Conservation (phyloP, 1,140 invertebrate genomes). For the Aphelinus atriplicis region DNA sequence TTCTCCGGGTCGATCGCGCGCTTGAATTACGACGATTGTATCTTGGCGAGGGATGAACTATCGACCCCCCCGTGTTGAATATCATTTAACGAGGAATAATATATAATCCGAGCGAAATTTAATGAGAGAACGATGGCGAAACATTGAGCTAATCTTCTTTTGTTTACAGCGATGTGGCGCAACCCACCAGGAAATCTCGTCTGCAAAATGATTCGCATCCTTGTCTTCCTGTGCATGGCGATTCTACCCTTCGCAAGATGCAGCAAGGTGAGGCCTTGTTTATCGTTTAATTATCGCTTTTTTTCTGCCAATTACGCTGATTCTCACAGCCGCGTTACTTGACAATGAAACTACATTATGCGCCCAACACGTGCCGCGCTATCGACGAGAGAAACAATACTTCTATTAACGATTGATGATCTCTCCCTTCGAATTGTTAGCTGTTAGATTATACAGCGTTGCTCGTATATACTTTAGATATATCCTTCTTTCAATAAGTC, state of each 20-base stretch:
- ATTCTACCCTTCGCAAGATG: slow-evolving; percentile 64
- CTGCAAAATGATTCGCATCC: slow-evolving; percentile 65
- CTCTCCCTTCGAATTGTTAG: too few relatives aligned
- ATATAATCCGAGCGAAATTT: not conserved
- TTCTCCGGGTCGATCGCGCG: too few relatives aligned
- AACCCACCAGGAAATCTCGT: slow-evolving; percentile 62
- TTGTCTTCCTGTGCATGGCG: slow-evolving; percentile 63
- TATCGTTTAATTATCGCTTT: too few relatives aligned
- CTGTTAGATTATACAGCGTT: too few relatives aligned
- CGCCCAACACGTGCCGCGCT: too few relatives aligned
- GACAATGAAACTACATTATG: not conserved
- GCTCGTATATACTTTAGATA: too few relatives aligned
- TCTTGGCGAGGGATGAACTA: not conserved
- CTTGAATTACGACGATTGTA: not conserved
- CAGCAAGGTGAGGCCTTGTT: slow-evolving; percentile 58
- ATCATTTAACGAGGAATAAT: too few relatives aligned
- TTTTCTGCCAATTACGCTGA: too few relatives aligned
- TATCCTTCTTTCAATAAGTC: too few relatives aligned
- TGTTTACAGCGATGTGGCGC: slow-evolving; percentile 65
- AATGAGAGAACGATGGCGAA: not conserved
- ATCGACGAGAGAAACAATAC: too few relatives aligned
- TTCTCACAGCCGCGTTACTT: not conserved
- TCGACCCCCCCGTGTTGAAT: not conserved
- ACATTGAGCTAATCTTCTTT: slow-evolving; percentile 16
- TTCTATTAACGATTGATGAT: too few relatives aligned